Conservation (phyloP, 2,888 invertebrate genomes). For the Drosophila mulleri region DNA sequence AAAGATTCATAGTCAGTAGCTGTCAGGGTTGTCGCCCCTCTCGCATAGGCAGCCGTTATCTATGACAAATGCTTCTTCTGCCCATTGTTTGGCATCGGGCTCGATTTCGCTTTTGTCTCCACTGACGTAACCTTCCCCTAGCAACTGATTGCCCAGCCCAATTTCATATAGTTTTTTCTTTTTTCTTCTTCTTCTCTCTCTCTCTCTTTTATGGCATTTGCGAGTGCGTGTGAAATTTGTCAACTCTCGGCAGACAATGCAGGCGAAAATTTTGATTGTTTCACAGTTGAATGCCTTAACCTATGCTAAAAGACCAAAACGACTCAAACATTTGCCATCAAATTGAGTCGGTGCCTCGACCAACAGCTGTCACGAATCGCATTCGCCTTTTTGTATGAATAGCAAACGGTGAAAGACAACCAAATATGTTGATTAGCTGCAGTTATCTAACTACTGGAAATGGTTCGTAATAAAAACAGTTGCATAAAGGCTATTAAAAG, state of each 20-base stretch:
- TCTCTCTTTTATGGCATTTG: constrained; percentile 49
- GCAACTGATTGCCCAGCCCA: constrained; percentile 49
- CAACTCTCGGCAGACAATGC: constrained; percentile 55
- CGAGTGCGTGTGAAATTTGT: constrained; percentile 71
- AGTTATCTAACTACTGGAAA: neutral
- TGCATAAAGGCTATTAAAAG: neutral
- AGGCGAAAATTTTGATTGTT: constrained; percentile 55
- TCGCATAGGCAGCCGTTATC: constrained; percentile 29
- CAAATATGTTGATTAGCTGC: constrained; percentile 6
- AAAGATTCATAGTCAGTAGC: constrained; percentile 32
- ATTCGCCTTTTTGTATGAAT: neutral
- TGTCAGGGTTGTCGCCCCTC: constrained; percentile 48
- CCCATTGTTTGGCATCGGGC: constrained; percentile 36
- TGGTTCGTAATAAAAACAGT: neutral
- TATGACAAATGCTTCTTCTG: constrained; percentile 59
- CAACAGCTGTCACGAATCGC: constrained; percentile 41
- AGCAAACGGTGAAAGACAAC: neutral
- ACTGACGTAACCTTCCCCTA: constrained; percentile 44
- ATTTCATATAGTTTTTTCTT: constrained; percentile 42
- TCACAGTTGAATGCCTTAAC: constrained; percentile 53
- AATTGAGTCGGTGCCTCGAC: constrained; percentile 21
- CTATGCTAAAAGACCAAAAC: constrained; percentile 21
- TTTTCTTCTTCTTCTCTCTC: constrained; percentile 11
- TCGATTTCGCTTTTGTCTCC: constrained; percentile 31
- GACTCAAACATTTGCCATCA: constrained; percentile 33